Base-by-base conservation (phyloP, 2,797 vertebrate species). In the Toxotes lorentzi region DNA sequence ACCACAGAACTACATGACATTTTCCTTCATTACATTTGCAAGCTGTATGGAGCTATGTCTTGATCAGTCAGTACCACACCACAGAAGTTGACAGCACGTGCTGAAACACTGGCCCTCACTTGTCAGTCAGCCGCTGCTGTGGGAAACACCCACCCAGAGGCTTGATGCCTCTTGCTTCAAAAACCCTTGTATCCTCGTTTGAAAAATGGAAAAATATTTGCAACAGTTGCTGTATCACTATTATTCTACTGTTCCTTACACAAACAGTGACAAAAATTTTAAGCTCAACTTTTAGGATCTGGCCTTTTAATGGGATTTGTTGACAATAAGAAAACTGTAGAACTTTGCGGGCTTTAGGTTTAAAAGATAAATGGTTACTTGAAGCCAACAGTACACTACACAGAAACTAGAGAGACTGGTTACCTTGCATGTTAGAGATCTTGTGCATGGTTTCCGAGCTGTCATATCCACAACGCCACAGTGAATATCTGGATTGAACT, bases 341-440 rank as follows among this genome's bases (percentile, higher is more conserved):
- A 51, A 14, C 23, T 58, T 4, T 43, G 9, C 24, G 50, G 40
- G 43, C 43, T 38, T 41, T 5, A 30, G 21, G 9, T 27, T 53
- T 10, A 14, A 62, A 73, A 53, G 0, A 21, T 8, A 32, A 7
- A n/a, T n/a, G 17, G 8, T 30, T n/a, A 24, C 1, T 16, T n/a
- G 6, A 51, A 27, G 8, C 11, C 11, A 38, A 14, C 21, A 40
- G 16, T 4, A 21, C 38, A 40, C 7, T n/a, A 56, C 12, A 60
- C 13, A 50, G 7, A 51, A 17, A 64, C 35, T 21, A 60, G 30
- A 62, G 30, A 62, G 48, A 23, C 32, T 17, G 34, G 48, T 84
- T 84, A 96, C 98, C 98, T 99, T 99, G 97, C 98, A 99, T 92
- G 98, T 99, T 94, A 99, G 95, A 92, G 98, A 99, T 95, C 98